Conservation (phyloP, 2,113 vertebrate species). For the Clinocottus analis region DNA sequence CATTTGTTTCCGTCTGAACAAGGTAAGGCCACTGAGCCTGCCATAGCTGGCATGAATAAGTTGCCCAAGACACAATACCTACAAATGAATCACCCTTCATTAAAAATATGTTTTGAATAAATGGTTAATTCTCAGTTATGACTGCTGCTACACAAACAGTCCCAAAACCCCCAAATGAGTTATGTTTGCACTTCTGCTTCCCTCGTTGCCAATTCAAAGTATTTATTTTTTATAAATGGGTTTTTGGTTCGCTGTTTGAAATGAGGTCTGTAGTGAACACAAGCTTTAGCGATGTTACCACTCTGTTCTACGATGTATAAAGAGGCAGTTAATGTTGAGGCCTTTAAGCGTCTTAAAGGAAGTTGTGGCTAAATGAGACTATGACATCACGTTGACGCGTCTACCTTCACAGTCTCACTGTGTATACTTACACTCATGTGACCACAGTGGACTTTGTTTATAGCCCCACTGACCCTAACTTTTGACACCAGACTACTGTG, state of each 20-base stretch:
- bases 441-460: background rate
- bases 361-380: too few relatives aligned
- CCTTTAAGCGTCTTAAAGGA: background rate
- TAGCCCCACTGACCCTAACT: background rate
- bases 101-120: background rate
- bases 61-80: background rate
- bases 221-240: too few relatives aligned
- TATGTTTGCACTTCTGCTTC: too few relatives aligned
- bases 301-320: too few relatives aligned
- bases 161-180: too few relatives aligned
- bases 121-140: background rate
- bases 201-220: too few relatives aligned
- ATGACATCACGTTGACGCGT: background rate
- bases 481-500: background rate
- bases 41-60: background rate
- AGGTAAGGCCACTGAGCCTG: background rate
- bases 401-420: too few relatives aligned
- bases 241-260: too few relatives aligned
- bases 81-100: background rate
- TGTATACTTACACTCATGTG: too few relatives aligned
- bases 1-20: background rate
- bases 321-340: too few relatives aligned
- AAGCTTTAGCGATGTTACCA: too few relatives aligned
- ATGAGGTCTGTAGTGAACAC: too few relatives aligned
- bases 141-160: background rate